phyloP scores from a whole-genome alignment of 2,113 vertebrate genomes.

The Butorides virescens region DNA sequence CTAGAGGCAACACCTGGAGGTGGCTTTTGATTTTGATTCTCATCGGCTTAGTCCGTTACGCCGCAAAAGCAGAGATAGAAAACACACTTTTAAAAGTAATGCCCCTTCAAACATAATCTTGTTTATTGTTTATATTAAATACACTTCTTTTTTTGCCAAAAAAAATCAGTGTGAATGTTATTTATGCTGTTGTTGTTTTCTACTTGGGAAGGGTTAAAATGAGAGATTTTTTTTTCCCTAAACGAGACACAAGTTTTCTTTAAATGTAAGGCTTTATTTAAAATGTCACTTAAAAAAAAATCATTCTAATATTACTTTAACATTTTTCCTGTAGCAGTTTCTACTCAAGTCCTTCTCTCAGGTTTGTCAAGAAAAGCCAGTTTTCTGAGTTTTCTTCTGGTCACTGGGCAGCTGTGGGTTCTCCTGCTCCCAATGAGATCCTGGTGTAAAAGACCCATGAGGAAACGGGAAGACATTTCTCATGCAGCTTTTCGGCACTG shows the following conservation, averaged over 20 bases:
- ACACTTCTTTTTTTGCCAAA: rapidly evolving
- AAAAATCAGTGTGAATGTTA: background rate
- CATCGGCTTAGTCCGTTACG: background rate
- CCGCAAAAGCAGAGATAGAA: background rate
- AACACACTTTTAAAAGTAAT: background rate
- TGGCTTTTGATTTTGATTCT: background rate
- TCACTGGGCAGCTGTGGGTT: background rate
- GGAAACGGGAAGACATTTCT: background rate
- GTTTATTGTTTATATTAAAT: background rate
- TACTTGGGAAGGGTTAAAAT: background rate
- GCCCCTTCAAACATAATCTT: background rate
- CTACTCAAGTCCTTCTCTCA: background rate
- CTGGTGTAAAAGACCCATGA: background rate
- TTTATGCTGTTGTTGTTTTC: background rate
- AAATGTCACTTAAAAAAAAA: background rate
- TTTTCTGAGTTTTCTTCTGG: background rate
- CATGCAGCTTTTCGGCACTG: background rate
- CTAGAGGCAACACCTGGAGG: background rate
- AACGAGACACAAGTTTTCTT: background rate
- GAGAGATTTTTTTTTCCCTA: background rate
- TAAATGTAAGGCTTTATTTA: background rate
- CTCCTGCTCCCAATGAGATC: background rate
- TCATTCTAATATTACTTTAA: background rate
- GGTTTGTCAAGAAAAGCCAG: background rate
- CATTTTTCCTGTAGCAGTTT: background rate